phyloP scores from a whole-genome alignment of 2,797 vertebrate species.

The Xenentodon cancila region DNA sequence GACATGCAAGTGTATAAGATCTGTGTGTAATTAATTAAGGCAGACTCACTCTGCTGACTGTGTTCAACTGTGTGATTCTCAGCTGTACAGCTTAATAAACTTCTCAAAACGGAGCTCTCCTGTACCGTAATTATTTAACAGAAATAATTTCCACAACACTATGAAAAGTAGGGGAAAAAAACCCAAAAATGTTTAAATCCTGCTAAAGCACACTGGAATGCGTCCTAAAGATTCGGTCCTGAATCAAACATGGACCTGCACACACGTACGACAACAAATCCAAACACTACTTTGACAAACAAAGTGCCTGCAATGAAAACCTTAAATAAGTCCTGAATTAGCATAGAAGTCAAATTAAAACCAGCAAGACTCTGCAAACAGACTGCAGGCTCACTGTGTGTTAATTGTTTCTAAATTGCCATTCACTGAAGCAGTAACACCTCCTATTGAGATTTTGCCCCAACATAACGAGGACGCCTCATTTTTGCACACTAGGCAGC shows the following conservation, averaged over 20 bases:
- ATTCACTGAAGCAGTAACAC: slow-evolving; percentile 65
- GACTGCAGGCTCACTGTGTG: slow-evolving; percentile 68
- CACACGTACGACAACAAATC: not conserved
- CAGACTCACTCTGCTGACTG: no score
- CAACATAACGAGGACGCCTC: slow-evolving; percentile 60
- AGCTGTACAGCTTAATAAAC: no score
- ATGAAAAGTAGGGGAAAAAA: no score
- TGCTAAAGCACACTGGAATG: no score
- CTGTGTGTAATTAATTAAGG: no score
- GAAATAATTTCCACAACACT: no score
- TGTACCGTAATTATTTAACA: no score
- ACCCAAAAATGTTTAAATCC: no score
- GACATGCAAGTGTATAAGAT: no score
- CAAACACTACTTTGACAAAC: not conserved
- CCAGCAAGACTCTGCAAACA: slow-evolving; percentile 72
- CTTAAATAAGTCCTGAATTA: slow-evolving; percentile 71
- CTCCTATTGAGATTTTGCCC: slow-evolving; percentile 64
- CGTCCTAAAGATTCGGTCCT: no score
- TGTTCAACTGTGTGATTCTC: no score
- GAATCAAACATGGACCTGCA: not conserved
- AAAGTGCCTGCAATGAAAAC: slow-evolving; percentile 12
- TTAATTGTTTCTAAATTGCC: slow-evolving; percentile 75
- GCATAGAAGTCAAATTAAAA: slow-evolving; percentile 64
- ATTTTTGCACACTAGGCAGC: slow-evolving; percentile 29
- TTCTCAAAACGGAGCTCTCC: no score